phyloP scores from a whole-genome alignment of 2,888 invertebrate genomes.

The Protodeltote pygarga region DNA sequence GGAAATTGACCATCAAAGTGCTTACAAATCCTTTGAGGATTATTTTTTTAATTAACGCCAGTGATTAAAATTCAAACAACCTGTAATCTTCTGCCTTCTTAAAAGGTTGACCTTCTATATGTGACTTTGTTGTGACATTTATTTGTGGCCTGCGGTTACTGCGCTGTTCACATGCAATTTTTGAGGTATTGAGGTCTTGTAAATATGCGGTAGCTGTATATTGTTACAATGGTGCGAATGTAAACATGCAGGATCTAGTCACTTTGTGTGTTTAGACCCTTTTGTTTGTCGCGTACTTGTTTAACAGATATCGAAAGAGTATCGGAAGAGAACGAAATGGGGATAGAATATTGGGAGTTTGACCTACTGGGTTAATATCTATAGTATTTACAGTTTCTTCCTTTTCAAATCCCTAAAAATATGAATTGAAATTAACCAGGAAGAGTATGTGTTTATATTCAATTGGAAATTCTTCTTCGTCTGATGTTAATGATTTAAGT shows the following conservation, averaged over 20 bases:
- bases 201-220: slow-evolving; percentile 33
- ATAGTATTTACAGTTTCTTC: no score
- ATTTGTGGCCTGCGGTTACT: slow-evolving; percentile 32
- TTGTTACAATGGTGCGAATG: slow-evolving; percentile 14
- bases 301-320: slow-evolving; percentile 10
- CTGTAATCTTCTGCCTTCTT: no score
- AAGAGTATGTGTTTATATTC: no score
- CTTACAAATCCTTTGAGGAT: no score
- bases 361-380: neutral
- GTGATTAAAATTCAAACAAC: no score
- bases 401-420: no score
- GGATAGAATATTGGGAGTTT: neutral
- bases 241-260: slow-evolving; percentile 8
- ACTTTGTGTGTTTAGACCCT: no score
- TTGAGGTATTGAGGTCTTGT: slow-evolving; percentile 34
- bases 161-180: slow-evolving; percentile 35
- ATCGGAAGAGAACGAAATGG: neutral
- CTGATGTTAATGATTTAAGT: no score
- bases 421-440: no score
- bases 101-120: slow-evolving; percentile 1
- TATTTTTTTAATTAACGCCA: no score
- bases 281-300: slow-evolving; percentile 6
- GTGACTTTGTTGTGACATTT: slow-evolving; percentile 1
- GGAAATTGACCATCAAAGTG: no score
- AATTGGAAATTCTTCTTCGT: no score